Evolutionary conservation across 2,113 vertebrate genomes (phyloP).

Genomic region (Microcebus murinus): DNA sequence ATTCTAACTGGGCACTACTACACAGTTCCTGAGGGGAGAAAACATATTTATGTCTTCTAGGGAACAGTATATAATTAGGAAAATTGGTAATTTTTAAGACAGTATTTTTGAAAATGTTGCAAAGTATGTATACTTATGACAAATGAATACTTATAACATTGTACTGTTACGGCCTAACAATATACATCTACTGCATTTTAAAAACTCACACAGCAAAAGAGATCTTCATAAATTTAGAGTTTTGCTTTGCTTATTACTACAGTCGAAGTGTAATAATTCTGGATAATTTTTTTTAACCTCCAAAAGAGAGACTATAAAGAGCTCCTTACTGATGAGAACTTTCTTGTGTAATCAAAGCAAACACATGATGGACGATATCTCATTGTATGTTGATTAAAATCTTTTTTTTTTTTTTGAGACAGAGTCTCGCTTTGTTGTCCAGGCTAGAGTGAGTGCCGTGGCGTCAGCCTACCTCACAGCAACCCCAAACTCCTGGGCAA

Average conservation of each 20-base stretch:
- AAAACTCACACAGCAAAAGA: not conserved
- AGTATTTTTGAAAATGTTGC: not conserved
- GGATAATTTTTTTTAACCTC: not conserved
- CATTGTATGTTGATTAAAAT: not conserved
- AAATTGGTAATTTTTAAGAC: not conserved
- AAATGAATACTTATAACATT: not conserved
- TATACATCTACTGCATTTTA: not conserved
- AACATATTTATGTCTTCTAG: not conserved
- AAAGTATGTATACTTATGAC: not conserved
- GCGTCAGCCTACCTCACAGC: too few relatives aligned
- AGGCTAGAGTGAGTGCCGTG: too few relatives aligned
- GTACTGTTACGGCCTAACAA: not conserved
- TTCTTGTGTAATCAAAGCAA: not conserved
- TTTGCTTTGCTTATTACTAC: not conserved
- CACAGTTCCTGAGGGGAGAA: not conserved
- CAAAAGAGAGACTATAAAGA: not conserved
- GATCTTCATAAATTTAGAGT: not conserved
- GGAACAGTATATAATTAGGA: not conserved
- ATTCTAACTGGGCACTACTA: not conserved
- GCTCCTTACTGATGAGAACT: not conserved
- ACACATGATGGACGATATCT: not conserved
- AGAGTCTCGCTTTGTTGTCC: too few relatives aligned
- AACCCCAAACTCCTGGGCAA: too few relatives aligned
- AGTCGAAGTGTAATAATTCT: not conserved
- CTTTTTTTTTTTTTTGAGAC: not conserved